Evolutionary conservation across 2,113 vertebrate genomes (phyloP), one percentile per base, ranked within the genome.

Genomic region (Scomber colias): DNA sequence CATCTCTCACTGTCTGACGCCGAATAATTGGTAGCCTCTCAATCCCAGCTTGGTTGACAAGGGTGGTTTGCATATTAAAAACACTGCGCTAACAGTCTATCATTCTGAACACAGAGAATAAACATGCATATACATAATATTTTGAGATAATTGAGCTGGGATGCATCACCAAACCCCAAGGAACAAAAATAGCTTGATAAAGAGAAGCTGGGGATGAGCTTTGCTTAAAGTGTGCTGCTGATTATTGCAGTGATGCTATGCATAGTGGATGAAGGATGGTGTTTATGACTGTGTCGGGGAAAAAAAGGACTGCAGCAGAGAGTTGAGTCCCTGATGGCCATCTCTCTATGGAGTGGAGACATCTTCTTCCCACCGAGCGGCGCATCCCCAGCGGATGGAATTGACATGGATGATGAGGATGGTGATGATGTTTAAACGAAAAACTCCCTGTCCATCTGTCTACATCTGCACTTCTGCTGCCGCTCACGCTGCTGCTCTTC

Each of bases 11-110:
- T 83, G 86, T 90, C 87, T 91, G 90, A 94, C 70, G 81, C 86
- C 78, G 45, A 91, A 90, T 95, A 95, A 95, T 94, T 95, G 93
- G 91, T 92, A 90, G 92, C 90, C 90, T 93, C 93, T 95, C 94
- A 94, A 94, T 95, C 91, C 89, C 82, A 87, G 89, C 84, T 82
- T 90, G 87, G 86, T 92, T 93, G 93, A 95, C 92, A 89, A 87
- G 89, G 90, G 72, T 73, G 86, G 85, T 92, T 94, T 94, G 92
- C 94, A 95, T 95, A 95, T 93, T 93, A 90, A 94, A 87, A 89
- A 84, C 82, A 81, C 50, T 15, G 79, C 69, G 57, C 77, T 83
- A 84, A 79, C 88, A 86, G 62, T 89, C 85, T 79, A 85, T 91
- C 83, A 82, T 72, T 80, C 79, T 77, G 62, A 92, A 87, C 48